A percentile compares a stretch with the other conserved stretches of the same genome.
Conservation (phyloP, 1,140 invertebrate genomes). For the Drosophila pachea region DNA sequence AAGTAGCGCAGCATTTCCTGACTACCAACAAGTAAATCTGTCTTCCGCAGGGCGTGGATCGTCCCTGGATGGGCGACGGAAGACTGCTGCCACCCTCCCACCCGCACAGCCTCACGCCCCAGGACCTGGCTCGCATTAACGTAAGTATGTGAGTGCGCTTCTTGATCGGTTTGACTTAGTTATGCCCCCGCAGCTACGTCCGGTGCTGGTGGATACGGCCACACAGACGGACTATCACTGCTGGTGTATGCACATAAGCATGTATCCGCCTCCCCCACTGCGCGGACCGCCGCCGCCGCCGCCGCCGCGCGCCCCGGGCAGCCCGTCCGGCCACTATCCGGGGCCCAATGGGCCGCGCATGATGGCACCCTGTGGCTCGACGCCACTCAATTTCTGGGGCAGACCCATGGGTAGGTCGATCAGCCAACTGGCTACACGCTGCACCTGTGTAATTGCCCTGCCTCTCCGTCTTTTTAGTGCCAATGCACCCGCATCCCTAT, state of each 20-base stretch:
- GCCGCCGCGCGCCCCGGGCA: background rate
- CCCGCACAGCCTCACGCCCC: slow-evolving; percentile 41
- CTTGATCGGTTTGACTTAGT: background rate
- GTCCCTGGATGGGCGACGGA: slow-evolving; percentile 9
- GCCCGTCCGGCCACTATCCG: background rate
- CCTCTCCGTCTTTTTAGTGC: background rate
- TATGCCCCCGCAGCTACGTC: slow-evolving; percentile 12
- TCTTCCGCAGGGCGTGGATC: slow-evolving; percentile 12
- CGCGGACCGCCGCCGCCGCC: background rate
- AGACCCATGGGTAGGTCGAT: slow-evolving; percentile 34
- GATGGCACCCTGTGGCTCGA: slow-evolving; percentile 7
- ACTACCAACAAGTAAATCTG: background rate
- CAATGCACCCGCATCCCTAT: slow-evolving; percentile 27
- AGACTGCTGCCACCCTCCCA: slow-evolving; percentile 18
- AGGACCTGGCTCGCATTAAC: slow-evolving; percentile 34
- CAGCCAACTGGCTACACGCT: background rate
- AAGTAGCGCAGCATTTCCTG: background rate
- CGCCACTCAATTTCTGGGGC: slow-evolving; percentile 34
- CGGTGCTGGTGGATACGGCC: background rate
- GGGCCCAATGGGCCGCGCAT: slow-evolving; percentile 15
- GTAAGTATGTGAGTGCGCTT: slow-evolving; percentile 25
- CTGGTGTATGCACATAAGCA: slow-evolving; percentile 36
- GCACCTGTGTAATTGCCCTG: background rate
- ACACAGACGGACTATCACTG: slow-evolving; percentile 54
- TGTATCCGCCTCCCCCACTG: slow-evolving; percentile 23